Evolutionary conservation across 2,888 invertebrate species (phyloP), one percentile per base, ranked within the genome.

Genomic region (Synergus itoensis): DNA sequence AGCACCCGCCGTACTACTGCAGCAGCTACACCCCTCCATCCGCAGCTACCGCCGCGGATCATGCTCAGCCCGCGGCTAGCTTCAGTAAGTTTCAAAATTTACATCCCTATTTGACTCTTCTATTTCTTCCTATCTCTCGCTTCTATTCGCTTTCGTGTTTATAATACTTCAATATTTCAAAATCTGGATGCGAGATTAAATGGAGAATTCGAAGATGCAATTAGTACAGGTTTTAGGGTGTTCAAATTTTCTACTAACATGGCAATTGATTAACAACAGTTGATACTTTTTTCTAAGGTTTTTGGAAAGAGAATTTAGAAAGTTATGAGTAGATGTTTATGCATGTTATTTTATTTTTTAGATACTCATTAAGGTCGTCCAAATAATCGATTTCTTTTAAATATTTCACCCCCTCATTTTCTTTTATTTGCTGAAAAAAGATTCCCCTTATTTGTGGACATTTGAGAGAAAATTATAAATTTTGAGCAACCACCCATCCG

Each of bases 1-100:
- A 97, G 93, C 96, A 96, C 92, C 95, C 96, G 86, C 94, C 95
- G 87, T 96, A 96, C 93, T 97, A 97, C 93, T 96, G 96, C 93
- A 96, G 95, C 92, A 96, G 95, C 93, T 97, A 97, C 93, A 95
- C 96, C 88, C 94, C 96, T 87, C 95, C 95, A 87, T 94, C 94
- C 85, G 93, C 94, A 84, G 94, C 93, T 83, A 93, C 94, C 83
- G 93, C 93, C 84, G 91, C 92, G 87, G 92, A 92, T 88, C 92
- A 92, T 86, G 88, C 91, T 88, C 92, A 92, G 89, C 91, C 92
- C 85, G 90, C 91, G 87, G 91, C 92, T 88, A 92, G 90, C 90
- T 92, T 92, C 91, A 92, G 92, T 92, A 88, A 92, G 92, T 92
- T 90, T 86, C 81, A 84, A 86, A 86, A 86, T 84, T 82, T 83